A percentile compares a stretch with the other conserved stretches of the same genome.
These are phyloP conservation scores for Hippoglossus hippoglossus DNA, from an alignment of 2,797 vertebrate genomes.

Conservation along the genomic window DNA sequence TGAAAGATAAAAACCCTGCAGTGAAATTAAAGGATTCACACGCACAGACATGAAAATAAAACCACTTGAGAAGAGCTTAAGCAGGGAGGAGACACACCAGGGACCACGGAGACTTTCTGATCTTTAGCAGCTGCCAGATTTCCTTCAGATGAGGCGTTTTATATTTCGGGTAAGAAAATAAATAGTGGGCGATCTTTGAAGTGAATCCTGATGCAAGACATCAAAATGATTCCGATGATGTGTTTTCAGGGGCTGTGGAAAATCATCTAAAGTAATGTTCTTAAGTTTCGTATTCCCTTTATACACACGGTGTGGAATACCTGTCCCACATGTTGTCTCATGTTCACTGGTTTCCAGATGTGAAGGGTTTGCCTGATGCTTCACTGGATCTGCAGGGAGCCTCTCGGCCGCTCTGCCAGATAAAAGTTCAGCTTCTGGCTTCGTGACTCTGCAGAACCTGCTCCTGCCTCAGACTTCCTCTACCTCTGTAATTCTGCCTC, in stretches of 20 bases:
- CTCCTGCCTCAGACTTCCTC: too few species aligned
- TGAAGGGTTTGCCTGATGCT: too few species aligned
- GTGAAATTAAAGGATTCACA: too few species aligned
- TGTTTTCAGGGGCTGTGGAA: constrained; percentile 28
- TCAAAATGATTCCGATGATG: constrained; percentile 64
- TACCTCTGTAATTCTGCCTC: too few species aligned
- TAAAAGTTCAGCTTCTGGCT: too few species aligned
- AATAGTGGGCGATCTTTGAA: constrained; percentile 34
- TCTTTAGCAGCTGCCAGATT: constrained; percentile 31
- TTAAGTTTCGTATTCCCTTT: background rate
- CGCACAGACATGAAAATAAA: constrained; percentile 31
- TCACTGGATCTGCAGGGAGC: too few species aligned
- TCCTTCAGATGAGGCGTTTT: too few species aligned
- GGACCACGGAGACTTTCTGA: constrained; percentile 26
- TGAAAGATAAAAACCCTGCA: constrained; percentile 10
- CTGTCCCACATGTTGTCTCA: too few species aligned
- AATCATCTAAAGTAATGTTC: constrained; percentile 20
- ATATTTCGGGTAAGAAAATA: too few species aligned
- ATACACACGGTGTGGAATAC: background rate
- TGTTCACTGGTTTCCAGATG: too few species aligned
- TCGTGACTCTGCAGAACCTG: too few species aligned
- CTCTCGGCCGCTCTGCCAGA: too few species aligned
- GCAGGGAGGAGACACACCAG: background rate
- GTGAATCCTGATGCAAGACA: constrained; percentile 54
- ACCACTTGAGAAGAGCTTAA: constrained; percentile 26